A percentile compares a stretch with the other conserved stretches of the same genome.
Evolutionary conservation across 2,797 vertebrate genomes (phyloP).

Genomic region (Acipenser oxyrinchus): DNA sequence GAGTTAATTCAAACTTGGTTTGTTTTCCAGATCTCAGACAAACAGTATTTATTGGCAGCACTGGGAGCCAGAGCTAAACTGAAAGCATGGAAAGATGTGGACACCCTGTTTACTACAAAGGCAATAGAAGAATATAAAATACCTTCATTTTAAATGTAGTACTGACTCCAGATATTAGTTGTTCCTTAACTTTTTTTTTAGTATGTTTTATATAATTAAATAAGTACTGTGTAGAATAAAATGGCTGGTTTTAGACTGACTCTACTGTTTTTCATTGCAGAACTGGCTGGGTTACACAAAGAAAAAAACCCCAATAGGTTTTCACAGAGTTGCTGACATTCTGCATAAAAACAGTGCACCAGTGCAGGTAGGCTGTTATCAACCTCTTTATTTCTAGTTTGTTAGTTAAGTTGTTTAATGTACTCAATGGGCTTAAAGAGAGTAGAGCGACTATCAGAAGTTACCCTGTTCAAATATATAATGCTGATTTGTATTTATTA

Average conservation of each 20-base stretch:
- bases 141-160: no score
- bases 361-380: conserved; percentile 54
- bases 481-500: no score
- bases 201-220: no score
- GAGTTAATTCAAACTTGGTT: not conserved
- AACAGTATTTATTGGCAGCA: conserved; percentile 82
- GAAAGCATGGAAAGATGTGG: conserved; percentile 86
- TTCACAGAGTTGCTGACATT: conserved; percentile 85
- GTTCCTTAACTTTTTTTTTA: no score
- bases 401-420: no score
- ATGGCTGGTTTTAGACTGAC: no score
- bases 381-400: not conserved
- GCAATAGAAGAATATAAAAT: conserved; percentile 28
- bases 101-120: conserved; percentile 81
- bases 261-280: conserved; percentile 26
- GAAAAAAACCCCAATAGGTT: conserved; percentile 82
- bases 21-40: conserved; percentile 79
- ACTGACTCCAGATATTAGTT: no score
- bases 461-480: no score
- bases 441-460: no score
- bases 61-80: conserved; percentile 83
- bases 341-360: conserved; percentile 88
- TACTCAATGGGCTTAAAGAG: no score
- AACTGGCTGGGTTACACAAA: conserved; percentile 90
- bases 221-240: no score